Percentiles rank a stretch among this genome's conserved stretches.
Evolutionary conservation across 37 sponge, comb jelly and placozoan genomes (phyloP).

Genomic region (Axinella damicornis): DNA sequence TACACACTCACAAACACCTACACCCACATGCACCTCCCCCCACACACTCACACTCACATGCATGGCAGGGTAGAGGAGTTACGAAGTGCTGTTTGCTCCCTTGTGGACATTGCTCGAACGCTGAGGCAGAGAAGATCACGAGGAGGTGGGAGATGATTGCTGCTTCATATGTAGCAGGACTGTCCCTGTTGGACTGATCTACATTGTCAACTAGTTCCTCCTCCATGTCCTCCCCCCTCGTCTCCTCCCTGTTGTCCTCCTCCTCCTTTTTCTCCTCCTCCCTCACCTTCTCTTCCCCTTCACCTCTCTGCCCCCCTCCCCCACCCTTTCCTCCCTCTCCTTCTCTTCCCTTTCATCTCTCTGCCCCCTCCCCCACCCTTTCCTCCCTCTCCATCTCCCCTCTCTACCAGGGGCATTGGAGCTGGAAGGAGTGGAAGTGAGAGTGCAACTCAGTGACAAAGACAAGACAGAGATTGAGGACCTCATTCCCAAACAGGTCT

Average conservation of each 20-base stretch:
- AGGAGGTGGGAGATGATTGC: neutral
- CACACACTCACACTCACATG: neutral
- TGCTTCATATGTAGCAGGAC: neutral
- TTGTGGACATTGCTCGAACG: constrained; percentile 50
- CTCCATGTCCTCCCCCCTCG: too few species aligned
- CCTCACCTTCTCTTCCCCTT: too few species aligned
- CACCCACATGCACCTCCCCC: neutral
- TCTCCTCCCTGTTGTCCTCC: too few species aligned
- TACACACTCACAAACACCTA: neutral
- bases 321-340: too few species aligned
- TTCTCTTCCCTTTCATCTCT: too few species aligned
- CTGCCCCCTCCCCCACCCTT: too few species aligned
- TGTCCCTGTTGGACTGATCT: too few species aligned
- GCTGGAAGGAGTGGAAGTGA: constrained; percentile 76
- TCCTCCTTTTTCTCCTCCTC: too few species aligned
- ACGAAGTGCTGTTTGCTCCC: constrained; percentile 11
- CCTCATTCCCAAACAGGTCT: constrained; percentile 74
- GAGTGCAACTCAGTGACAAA: constrained; percentile 40
- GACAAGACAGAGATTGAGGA: constrained; percentile 59
- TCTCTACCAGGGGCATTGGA: constrained; percentile 60
- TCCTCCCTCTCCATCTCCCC: too few species aligned
- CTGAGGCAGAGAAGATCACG: constrained; percentile 41
- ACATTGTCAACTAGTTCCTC: too few species aligned
- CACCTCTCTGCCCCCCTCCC: too few species aligned
- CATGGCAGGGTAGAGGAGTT: constrained; percentile 58